These are phyloP conservation scores for Doryteuthis pealeii DNA, from an alignment of 1,140 invertebrate genomes.

Conservation along the genomic window DNA sequence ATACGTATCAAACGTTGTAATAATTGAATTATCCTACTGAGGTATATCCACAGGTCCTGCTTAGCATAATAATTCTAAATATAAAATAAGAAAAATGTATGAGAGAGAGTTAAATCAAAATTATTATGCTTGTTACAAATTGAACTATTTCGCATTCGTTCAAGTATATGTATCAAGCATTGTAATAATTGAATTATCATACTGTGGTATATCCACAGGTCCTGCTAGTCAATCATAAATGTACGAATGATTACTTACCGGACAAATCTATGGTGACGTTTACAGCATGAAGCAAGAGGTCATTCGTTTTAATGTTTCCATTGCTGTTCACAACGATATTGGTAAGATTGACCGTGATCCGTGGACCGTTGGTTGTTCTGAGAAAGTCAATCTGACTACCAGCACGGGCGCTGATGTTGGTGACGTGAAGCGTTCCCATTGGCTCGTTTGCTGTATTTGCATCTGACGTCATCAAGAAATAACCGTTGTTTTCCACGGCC, in stretches of 20 bases:
- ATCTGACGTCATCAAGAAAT: slow-evolving; percentile 45
- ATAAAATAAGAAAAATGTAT: too few relatives aligned
- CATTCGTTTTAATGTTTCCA: slow-evolving; percentile 41
- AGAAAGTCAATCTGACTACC: slow-evolving; percentile 44
- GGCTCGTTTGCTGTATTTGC: slow-evolving; percentile 32
- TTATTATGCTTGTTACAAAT: too few relatives aligned
- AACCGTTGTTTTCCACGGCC: slow-evolving; percentile 39
- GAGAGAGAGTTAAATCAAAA: too few relatives aligned
- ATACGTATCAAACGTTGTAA: too few relatives aligned
- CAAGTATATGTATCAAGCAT: too few relatives aligned
- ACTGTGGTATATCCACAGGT: too few relatives aligned
- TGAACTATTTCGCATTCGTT: too few relatives aligned
- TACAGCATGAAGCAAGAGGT: slow-evolving; percentile 36
- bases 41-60: too few relatives aligned
- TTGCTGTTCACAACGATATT: slow-evolving; percentile 40
- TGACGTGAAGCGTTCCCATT: slow-evolving; percentile 30
- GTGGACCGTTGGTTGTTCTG: slow-evolving; percentile 19
- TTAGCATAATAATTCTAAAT: too few relatives aligned
- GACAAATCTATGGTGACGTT: slow-evolving; percentile 47
- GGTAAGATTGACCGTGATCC: slow-evolving; percentile 31
- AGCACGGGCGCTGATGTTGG: slow-evolving; percentile 41
- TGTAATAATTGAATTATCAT: too few relatives aligned
- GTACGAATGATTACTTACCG: slow-evolving; percentile 24
- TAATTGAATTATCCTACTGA: too few relatives aligned
- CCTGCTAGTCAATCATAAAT: too few relatives aligned